Percentiles rank a stretch among this genome's conserved stretches.
These are phyloP conservation scores for Drymodes brunneopygia DNA, from an alignment of 2,113 vertebrate genomes.

Conservation along the genomic window DNA sequence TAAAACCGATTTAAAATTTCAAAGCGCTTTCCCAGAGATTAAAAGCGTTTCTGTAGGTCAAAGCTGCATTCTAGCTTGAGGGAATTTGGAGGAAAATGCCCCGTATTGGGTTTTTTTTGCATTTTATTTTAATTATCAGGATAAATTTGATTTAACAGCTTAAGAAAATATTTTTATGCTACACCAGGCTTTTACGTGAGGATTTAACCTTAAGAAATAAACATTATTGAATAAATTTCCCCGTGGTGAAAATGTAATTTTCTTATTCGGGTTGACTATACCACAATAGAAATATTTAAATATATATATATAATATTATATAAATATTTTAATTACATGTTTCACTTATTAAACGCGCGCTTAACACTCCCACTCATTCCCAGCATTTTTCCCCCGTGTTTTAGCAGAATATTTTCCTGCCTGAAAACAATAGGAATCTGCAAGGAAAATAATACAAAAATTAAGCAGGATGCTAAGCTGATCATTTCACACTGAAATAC, in stretches of 20 bases:
- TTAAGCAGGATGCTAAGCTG: background rate
- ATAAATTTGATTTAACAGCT: background rate
- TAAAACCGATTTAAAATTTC: background rate
- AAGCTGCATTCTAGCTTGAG: accelerated
- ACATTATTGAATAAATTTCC: background rate
- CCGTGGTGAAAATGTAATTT: background rate
- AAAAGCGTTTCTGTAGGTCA: background rate
- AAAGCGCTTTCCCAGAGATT: background rate
- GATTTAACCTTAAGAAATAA: background rate
- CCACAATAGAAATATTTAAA: background rate
- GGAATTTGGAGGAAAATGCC: background rate
- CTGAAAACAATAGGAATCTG: background rate
- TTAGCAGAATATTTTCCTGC: background rate
- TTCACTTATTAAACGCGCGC: background rate
- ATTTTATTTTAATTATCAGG: background rate
- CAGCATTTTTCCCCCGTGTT: accelerated
- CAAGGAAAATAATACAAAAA: background rate
- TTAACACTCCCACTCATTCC: background rate
- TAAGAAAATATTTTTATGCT: background rate
- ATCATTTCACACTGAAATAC: background rate
- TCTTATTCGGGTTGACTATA: background rate
- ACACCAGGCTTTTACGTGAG: background rate
- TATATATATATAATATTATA: background rate
- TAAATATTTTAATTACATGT: background rate
- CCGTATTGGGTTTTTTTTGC: no score